Evolutionary conservation across 2,888 invertebrate genomes (phyloP).

Genomic region (Podabrus alpinus): DNA sequence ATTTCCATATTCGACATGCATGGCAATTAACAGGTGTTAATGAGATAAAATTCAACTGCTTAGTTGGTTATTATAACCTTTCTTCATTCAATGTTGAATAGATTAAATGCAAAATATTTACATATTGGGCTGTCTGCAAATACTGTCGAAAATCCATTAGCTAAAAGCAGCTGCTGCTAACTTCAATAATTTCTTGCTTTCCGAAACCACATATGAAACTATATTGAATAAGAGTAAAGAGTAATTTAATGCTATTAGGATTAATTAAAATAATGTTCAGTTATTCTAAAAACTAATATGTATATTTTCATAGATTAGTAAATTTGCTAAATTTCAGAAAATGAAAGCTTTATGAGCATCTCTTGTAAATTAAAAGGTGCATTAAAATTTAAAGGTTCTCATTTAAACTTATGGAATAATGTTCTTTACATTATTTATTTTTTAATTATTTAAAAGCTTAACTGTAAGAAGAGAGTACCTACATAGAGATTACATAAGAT

Average conservation of each 20-base stretch:
- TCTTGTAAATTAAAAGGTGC: slow-evolving; percentile 39
- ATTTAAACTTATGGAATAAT: slow-evolving; percentile 36
- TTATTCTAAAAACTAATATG: background rate
- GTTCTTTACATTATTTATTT: slow-evolving; percentile 35
- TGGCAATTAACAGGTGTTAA: background rate
- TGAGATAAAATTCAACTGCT: background rate
- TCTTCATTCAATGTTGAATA: background rate
- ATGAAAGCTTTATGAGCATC: slow-evolving; percentile 33
- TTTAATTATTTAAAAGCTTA: slow-evolving; percentile 38
- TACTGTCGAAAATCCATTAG: slow-evolving; percentile 6
- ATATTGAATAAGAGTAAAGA: background rate
- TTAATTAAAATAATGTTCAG: background rate
- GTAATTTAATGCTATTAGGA: background rate
- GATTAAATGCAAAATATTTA: slow-evolving; percentile 6
- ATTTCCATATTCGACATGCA: background rate
- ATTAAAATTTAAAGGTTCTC: slow-evolving; percentile 41
- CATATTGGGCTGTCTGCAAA: background rate
- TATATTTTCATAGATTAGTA: background rate
- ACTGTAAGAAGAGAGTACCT: slow-evolving; percentile 27
- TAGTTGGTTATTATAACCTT: background rate
- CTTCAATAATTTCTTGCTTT: background rate
- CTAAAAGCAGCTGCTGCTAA: slow-evolving; percentile 2
- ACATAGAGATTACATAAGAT: slow-evolving; percentile 24
- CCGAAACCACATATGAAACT: background rate
- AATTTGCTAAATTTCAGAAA: background rate